phyloP scores from a whole-genome alignment of 2,888 invertebrate species.

The Nysson spinosus region DNA sequence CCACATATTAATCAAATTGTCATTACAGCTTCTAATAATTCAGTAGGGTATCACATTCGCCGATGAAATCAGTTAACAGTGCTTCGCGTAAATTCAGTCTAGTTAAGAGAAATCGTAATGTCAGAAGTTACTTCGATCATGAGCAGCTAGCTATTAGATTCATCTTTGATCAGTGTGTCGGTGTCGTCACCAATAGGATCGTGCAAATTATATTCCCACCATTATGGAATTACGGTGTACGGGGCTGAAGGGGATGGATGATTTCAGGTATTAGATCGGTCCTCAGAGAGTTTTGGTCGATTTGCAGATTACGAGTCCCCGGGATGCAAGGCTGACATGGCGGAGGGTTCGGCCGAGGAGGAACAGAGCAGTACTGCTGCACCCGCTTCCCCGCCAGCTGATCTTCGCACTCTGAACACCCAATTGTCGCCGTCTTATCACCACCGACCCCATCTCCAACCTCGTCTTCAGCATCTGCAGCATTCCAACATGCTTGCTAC shows the following conservation, averaged over 20 bases:
- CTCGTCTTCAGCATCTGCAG: constrained; percentile 68
- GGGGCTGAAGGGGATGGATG: constrained; percentile 34
- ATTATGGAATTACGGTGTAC: constrained; percentile 53
- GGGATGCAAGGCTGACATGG: constrained; percentile 92
- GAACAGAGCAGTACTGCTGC: constrained; percentile 81
- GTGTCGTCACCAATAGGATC: background rate
- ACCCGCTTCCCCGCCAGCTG: constrained; percentile 79
- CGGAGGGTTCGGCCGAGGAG: constrained; percentile 85
- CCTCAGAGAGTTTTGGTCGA: constrained; percentile 60
- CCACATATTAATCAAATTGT: no score
- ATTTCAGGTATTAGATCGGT: constrained; percentile 58
- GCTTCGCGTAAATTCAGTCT: no score
- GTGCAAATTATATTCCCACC: constrained; percentile 53
- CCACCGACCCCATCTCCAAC: constrained; percentile 72
- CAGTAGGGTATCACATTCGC: no score
- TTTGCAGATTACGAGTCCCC: constrained; percentile 83
- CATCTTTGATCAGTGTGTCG: background rate
- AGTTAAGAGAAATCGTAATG: no score
- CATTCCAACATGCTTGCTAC: constrained; percentile 76
- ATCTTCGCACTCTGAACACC: constrained; percentile 77
- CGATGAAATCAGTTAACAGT: no score
- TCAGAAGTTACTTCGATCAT: background rate
- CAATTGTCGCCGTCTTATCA: constrained; percentile 73
- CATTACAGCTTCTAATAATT: no score
- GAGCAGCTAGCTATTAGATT: background rate